Base-by-base conservation (phyloP, 1,140 invertebrate species). In the Venturia canescens region DNA sequence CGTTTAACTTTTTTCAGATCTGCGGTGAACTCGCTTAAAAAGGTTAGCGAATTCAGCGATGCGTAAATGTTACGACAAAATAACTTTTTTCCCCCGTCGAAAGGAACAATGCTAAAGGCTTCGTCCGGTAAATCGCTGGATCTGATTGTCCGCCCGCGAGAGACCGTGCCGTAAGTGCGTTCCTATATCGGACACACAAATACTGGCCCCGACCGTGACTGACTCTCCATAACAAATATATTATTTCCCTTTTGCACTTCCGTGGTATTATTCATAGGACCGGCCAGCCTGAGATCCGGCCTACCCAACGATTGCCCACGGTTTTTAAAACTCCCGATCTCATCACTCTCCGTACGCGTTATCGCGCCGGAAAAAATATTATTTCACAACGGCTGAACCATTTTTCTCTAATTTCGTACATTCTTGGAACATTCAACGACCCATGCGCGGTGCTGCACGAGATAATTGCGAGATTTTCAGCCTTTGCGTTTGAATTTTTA, bases 261-360 rank as follows among this genome's bases (percentile, higher is more conserved):
- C 91, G 90, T 72, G 81, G 88, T 86, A 89, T 92, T 92, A 92
- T 92, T 80, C 66, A 21, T 5, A 88, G 86, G 89, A 91, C 89
- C 89, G 90, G 87, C 80, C 85, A 84, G 83, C 84, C 84, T 83
- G 80, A 83, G 83, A 84, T 86, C 85, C 83, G 84, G 81, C 79
- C 77, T 69, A 34, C 34, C 57, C 29, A 74, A 13, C 53, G 83
- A 86, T 86, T 86, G 80, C 87, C 83, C 83, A 69, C 53, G 80
- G 50, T 13, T 80, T 71, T 60, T 21, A 71, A 72, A 81, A 57
- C 23, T n/a, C 16, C 18, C 26, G 21, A 27, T n/a, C 7, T 23
- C 50, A 15, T 53, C 15, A 71, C 31, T 18, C n/a, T 48, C 44
- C 26, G 13, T 57, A 23, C 21, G 6, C 9, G 4, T 44, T 74